A percentile compares a stretch with the other conserved stretches of the same genome.
Conservation (phyloP, 2,888 invertebrate species). For the Patella pellucida region DNA sequence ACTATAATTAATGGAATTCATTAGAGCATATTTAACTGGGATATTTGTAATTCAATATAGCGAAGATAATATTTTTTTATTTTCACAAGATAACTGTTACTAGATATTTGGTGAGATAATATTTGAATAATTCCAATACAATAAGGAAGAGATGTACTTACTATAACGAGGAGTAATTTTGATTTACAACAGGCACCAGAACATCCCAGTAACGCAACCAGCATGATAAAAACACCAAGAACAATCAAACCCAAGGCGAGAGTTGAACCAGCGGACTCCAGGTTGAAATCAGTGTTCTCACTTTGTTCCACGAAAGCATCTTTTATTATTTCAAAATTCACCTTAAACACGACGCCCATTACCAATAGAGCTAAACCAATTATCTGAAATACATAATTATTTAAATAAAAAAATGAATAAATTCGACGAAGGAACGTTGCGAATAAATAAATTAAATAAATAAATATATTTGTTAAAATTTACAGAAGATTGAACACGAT, state of each 20-base stretch:
- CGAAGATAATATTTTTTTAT: too few species aligned
- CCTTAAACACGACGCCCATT: slow-evolving; percentile 18
- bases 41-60: too few species aligned
- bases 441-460: too few species aligned
- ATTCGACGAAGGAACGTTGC: too few species aligned
- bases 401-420: too few species aligned
- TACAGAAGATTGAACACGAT: too few species aligned
- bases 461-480: too few species aligned
- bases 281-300: slow-evolving; percentile 1
- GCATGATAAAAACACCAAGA: slow-evolving; percentile 12
- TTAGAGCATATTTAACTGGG: too few species aligned
- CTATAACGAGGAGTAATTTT: slow-evolving; percentile 5
- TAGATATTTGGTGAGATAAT: too few species aligned
- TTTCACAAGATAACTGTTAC: too few species aligned
- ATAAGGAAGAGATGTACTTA: background rate
- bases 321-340: background rate
- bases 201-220: slow-evolving; percentile 15
- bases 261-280: slow-evolving; percentile 14
- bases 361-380: slow-evolving; percentile 17
- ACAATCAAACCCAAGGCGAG: slow-evolving; percentile 1
- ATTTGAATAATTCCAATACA: background rate
- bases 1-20: too few species aligned
- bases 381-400: background rate
- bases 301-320: background rate
- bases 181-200: slow-evolving; percentile 16